A percentile compares a stretch with the other conserved stretches of the same genome.
phyloP scores from a whole-genome alignment of 1,140 invertebrate species.

The Phortica variegata region DNA sequence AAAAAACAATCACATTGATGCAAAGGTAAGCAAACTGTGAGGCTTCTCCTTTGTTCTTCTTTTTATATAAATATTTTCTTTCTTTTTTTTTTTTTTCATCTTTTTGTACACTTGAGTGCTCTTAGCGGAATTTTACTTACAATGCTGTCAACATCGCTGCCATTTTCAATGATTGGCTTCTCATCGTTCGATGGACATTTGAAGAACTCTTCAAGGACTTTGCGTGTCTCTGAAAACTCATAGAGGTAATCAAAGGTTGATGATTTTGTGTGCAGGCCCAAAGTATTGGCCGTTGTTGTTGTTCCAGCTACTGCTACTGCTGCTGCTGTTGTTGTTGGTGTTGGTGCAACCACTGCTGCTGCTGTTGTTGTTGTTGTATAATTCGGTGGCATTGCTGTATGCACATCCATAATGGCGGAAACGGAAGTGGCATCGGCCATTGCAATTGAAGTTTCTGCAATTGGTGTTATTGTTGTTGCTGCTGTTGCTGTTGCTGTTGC shows the following conservation, averaged over 20 bases:
- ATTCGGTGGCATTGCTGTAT: too few relatives aligned
- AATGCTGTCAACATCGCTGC: conserved; percentile 54
- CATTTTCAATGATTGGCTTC: conserved; percentile 58
- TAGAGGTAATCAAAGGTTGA: conserved; percentile 82
- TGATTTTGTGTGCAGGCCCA: conserved; percentile 60
- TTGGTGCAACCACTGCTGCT: neutral
- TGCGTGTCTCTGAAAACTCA: conserved; percentile 87
- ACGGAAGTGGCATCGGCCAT: too few relatives aligned
- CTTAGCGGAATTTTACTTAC: conserved; percentile 26
- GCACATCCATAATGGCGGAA: too few relatives aligned
- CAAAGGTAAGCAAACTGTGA: neutral
- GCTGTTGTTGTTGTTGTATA: conserved; percentile 10
- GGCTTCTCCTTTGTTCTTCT: neutral
- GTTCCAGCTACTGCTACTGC: neutral
- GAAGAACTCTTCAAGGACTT: conserved; percentile 91
- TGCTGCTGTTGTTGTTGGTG: conserved; percentile 9
- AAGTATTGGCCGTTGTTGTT: conserved; percentile 2
- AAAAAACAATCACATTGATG: neutral
- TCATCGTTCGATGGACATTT: conserved; percentile 70
- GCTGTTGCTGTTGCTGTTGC: conserved; percentile 1
- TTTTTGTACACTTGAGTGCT: neutral
- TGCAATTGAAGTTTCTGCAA: too few relatives aligned
- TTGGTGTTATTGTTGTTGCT: neutral
- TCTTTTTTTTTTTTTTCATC: neutral
- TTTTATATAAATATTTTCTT: neutral